These are phyloP conservation scores for Chiloscyllium punctatum DNA, from an alignment of 2,797 vertebrate species.

Conservation along the genomic window DNA sequence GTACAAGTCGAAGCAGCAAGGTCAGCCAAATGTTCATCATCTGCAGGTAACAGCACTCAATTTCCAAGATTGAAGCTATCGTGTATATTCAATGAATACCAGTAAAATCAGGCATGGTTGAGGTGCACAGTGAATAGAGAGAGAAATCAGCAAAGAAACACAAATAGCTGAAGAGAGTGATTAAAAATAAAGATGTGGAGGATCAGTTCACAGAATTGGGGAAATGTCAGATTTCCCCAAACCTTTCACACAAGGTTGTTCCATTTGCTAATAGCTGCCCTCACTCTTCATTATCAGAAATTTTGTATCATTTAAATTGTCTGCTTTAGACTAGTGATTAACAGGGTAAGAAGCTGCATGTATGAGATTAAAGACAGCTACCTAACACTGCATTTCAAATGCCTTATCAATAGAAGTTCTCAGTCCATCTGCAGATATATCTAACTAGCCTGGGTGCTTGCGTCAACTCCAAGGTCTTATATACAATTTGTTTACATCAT, in stretches of 20 bases:
- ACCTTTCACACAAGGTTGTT: neutral
- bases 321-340: neutral
- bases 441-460: neutral
- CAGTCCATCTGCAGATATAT: neutral
- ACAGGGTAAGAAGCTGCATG: neutral
- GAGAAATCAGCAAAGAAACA: neutral
- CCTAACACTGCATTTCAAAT: neutral
- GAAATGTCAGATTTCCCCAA: neutral
- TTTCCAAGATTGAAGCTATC: neutral
- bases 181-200: neutral
- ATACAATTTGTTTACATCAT: neutral
- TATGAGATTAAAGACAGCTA: constrained; percentile 17
- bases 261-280: neutral
- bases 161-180: neutral
- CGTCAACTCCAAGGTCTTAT: neutral
- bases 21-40: neutral
- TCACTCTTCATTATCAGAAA: neutral
- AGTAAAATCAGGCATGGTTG: neutral
- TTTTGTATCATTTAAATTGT: neutral
- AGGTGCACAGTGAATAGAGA: neutral
- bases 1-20: neutral
- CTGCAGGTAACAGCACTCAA: neutral
- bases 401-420: neutral
- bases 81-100: neutral
- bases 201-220: neutral